Evolutionary conservation across 2,113 vertebrate genomes (phyloP), one percentile per base, ranked within the genome.

Genomic region (Zingel zingel): DNA sequence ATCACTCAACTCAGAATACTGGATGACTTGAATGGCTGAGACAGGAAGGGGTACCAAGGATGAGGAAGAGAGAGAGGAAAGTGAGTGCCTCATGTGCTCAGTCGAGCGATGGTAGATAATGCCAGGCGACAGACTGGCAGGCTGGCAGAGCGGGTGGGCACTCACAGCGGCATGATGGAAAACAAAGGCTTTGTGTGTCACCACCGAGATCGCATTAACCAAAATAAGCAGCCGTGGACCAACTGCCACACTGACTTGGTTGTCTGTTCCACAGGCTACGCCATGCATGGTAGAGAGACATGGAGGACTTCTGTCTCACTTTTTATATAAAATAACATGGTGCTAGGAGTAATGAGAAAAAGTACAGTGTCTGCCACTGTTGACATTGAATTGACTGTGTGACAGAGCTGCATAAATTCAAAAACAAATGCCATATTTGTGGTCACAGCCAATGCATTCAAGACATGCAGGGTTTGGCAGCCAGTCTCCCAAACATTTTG

Each of bases 141-240:
- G 88, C 88, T 86, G 83, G 90, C 85, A 77, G 89, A 88, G 90
- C 74, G 90, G 90, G 89, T 91, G 92, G 92, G 90, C 89, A 83
- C 79, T 82, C 89, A 25, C 84, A 77, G 89, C 74, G 67, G 85
- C 89, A 84, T 91, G 90, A 90, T 88, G 83, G 86, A 74, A 92
- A 93, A 93, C 90, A 93, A 94, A 91, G 74, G 87, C 87, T 90
- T 80, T 84, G 86, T 89, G 91, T 91, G 89, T 90, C 90, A 85
- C 70, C 30, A 71, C 76, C 57, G 83, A 86, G 86, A 91, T 88
- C 59, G 78, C 90, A 93, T 91, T 89, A 92, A 92, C 83, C 89
- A 87, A 87, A 91, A 93, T 89, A 92, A 89, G 89, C 88, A 89
- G 88, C 81, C 87, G 8, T 43, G 72, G 82, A 84, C 75, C 58